A percentile compares a stretch with the other conserved stretches of the same genome.
Conservation (phyloP, 2,888 invertebrate genomes). For the Agelastica alni region DNA sequence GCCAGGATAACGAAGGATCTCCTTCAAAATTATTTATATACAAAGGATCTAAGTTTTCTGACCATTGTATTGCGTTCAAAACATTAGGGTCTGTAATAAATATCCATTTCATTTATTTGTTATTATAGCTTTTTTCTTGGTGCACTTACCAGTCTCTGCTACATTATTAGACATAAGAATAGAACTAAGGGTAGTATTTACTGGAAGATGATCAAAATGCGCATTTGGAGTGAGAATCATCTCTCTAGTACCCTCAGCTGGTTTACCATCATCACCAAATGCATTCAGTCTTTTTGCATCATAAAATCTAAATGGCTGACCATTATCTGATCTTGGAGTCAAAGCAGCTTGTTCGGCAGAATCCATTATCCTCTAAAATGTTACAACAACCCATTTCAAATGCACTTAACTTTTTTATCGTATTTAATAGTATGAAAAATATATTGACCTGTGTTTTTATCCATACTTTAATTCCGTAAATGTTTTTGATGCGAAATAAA, state of each 20-base stretch:
- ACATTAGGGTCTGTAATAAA: slow-evolving; percentile 76
- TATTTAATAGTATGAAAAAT: too few relatives aligned
- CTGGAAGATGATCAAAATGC: slow-evolving; percentile 85
- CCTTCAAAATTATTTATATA: slow-evolving; percentile 89
- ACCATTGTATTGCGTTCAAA: slow-evolving; percentile 92
- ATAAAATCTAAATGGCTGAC: slow-evolving; percentile 65
- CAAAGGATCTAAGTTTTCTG: slow-evolving; percentile 84
- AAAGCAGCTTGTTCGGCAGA: slow-evolving; percentile 87
- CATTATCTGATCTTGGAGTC: slow-evolving; percentile 61
- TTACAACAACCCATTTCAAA: too few relatives aligned
- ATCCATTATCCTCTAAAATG: slow-evolving; percentile 84
- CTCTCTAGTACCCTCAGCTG: slow-evolving; percentile 71
- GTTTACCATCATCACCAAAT: slow-evolving; percentile 75
- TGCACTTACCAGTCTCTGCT: slow-evolving; percentile 66
- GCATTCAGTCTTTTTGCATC: slow-evolving; percentile 83
- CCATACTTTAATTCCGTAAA: too few relatives aligned
- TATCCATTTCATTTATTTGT: too few relatives aligned
- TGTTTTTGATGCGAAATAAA: too few relatives aligned
- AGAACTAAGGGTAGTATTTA: slow-evolving; percentile 83
- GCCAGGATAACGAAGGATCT: slow-evolving; percentile 95
- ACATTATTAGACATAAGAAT: slow-evolving; percentile 86
- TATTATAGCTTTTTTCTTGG: too few relatives aligned
- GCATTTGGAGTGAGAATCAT: slow-evolving; percentile 75
- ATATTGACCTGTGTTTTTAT: too few relatives aligned
- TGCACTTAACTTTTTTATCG: too few relatives aligned